Conservation (phyloP, 92 coral and sea anemone genomes). For the Epizoanthus illoricatus region DNA sequence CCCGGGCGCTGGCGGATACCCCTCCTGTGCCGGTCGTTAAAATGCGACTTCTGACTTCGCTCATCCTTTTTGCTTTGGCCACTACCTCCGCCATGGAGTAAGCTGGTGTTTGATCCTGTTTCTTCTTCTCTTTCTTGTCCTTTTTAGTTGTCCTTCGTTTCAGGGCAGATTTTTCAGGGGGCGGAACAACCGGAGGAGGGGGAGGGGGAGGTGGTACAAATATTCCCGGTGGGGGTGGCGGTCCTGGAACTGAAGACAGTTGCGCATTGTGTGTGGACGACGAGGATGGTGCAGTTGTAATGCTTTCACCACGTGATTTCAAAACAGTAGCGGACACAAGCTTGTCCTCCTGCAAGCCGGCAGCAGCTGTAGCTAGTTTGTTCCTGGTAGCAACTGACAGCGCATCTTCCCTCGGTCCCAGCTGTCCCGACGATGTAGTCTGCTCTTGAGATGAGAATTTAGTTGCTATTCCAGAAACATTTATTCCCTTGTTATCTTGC, state of each 20-base stretch:
- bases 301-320: slow-evolving; percentile 52
- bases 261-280: slow-evolving; percentile 40
- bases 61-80: slow-evolving; percentile 82
- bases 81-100: slow-evolving; percentile 80
- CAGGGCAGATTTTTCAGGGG: slow-evolving; percentile 48
- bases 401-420: slow-evolving; percentile 72
- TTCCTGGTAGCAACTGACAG: slow-evolving; percentile 73
- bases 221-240: slow-evolving; percentile 59
- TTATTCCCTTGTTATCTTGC: slow-evolving; percentile 63
- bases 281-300: slow-evolving; percentile 54
- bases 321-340: slow-evolving; percentile 66
- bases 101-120: slow-evolving; percentile 67
- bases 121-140: slow-evolving; percentile 69
- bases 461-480: slow-evolving; percentile 88
- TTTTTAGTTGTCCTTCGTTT: slow-evolving; percentile 48
- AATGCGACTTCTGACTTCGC: slow-evolving; percentile 60
- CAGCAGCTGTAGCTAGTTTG: slow-evolving; percentile 46
- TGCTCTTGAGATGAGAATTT: slow-evolving; percentile 78
- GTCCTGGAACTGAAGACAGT: slow-evolving; percentile 49
- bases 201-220: slow-evolving; percentile 72
- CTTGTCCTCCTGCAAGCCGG: slow-evolving; percentile 51
- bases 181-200: slow-evolving; percentile 80
- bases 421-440: slow-evolving; percentile 19
- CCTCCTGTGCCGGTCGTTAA: slow-evolving; percentile 42
- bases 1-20: slow-evolving; percentile 7